phyloP scores from a whole-genome alignment of 2,888 invertebrate species.

The Lepidochrysops patricia region DNA sequence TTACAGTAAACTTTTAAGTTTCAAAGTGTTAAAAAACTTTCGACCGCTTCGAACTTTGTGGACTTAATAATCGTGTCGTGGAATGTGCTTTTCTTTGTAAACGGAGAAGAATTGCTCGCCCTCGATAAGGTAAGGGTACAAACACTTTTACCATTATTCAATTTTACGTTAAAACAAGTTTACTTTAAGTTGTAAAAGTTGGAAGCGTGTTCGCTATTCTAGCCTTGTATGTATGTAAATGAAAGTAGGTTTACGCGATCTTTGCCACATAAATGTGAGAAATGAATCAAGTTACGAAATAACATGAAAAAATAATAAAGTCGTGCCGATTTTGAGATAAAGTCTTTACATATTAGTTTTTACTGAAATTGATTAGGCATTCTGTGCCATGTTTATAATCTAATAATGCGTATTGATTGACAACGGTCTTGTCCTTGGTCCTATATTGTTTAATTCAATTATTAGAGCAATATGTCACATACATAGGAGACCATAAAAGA shows the following conservation, averaged over 20 bases:
- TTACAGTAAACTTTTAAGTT: neutral
- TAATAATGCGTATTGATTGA: conserved; percentile 1
- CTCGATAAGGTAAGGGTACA: conserved; percentile 2
- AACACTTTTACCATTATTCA: neutral
- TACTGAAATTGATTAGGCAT: neutral
- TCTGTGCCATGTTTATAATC: neutral
- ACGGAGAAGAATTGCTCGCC: neutral
- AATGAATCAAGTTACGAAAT: conserved; percentile 5
- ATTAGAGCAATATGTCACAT: neutral
- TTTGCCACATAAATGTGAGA: conserved; percentile 9
- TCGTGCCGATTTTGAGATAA: neutral
- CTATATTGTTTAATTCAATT: neutral
- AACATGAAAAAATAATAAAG: too few relatives aligned
- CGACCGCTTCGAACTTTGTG: neutral
- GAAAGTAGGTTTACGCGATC: conserved; percentile 12
- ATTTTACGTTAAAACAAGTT: conserved; percentile 7
- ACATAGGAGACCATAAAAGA: too few relatives aligned
- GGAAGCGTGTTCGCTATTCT: neutral
- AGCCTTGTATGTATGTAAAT: conserved; percentile 12
- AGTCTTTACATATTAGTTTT: neutral
- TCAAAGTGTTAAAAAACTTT: conserved; percentile 6
- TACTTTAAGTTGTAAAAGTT: conserved; percentile 1
- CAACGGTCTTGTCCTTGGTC: neutral
- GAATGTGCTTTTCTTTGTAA: neutral
- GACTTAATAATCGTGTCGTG: neutral